Conservation (phyloP, 1,140 invertebrate species). For the Drosophila nigromelanica region DNA sequence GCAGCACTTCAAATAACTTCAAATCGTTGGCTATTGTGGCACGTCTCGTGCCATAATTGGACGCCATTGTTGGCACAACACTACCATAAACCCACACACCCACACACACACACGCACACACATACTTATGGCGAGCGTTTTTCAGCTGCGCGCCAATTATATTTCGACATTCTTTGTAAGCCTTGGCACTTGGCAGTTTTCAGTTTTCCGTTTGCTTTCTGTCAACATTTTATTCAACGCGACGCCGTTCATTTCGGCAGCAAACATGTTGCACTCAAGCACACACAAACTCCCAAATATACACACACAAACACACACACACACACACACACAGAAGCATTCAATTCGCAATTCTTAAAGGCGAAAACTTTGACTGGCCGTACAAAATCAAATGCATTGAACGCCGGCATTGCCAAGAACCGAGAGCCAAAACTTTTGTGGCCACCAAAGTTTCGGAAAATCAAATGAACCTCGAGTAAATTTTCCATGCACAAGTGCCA, state of each 20-base stretch:
- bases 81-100: conserved; percentile 14
- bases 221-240: conserved; percentile 73
- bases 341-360: conserved; percentile 44
- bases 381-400: conserved; percentile 80
- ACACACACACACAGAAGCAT: conserved; percentile 17
- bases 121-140: conserved; percentile 18
- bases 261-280: conserved; percentile 71
- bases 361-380: conserved; percentile 53
- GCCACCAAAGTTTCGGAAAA: conserved; percentile 78
- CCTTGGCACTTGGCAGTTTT: conserved; percentile 38
- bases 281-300: conserved; percentile 34
- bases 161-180: conserved; percentile 69
- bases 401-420: conserved; percentile 45
- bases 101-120: conserved; percentile 14
- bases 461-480: conserved; percentile 77
- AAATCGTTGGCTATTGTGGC: conserved; percentile 59
- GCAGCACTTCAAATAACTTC: conserved; percentile 43
- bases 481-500: conserved; percentile 71
- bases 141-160: conserved; percentile 63
- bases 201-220: conserved; percentile 68
- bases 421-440: conserved; percentile 75
- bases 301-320: conserved; percentile 6
- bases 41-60: conserved; percentile 67
- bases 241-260: conserved; percentile 59
- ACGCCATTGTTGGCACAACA: conserved; percentile 63